These are phyloP conservation scores for Monarcha castaneiventris DNA, from an alignment of 2,113 vertebrate species.

Conservation along the genomic window DNA sequence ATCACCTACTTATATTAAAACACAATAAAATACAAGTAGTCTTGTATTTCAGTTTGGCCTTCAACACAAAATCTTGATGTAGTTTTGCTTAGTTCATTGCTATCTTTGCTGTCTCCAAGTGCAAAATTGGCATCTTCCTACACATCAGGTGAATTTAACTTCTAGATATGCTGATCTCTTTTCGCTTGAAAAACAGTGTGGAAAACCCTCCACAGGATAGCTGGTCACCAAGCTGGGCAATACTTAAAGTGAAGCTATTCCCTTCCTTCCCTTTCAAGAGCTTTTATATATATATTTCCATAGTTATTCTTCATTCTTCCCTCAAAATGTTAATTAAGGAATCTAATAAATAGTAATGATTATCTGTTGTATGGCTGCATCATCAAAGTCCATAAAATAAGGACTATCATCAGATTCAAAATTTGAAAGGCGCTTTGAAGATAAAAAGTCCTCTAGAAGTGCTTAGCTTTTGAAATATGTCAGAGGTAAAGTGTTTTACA, in stretches of 20 bases:
- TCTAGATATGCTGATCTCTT: neutral
- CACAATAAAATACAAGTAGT: neutral
- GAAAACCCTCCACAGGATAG: neutral
- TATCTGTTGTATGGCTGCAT: neutral
- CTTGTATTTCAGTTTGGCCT: neutral
- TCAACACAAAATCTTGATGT: neutral
- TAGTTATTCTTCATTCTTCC: neutral
- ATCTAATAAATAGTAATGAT: neutral
- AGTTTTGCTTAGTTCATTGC: neutral
- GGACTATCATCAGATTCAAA: neutral
- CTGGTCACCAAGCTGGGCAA: neutral
- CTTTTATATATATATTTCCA: neutral
- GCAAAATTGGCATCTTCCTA: neutral
- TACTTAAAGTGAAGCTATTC: neutral
- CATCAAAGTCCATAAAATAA: neutral
- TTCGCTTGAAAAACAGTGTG: neutral
- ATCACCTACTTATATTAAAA: neutral
- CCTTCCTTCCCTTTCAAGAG: neutral
- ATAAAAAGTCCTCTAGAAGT: neutral
- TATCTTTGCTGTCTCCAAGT: neutral
- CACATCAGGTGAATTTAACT: neutral
- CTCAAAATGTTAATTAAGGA: neutral
- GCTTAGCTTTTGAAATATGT: neutral
- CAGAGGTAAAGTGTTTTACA: neutral
- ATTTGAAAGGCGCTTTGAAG: neutral